Base-by-base conservation (phyloP, 1,140 invertebrate species). In the Euwallacea fornicatus region DNA sequence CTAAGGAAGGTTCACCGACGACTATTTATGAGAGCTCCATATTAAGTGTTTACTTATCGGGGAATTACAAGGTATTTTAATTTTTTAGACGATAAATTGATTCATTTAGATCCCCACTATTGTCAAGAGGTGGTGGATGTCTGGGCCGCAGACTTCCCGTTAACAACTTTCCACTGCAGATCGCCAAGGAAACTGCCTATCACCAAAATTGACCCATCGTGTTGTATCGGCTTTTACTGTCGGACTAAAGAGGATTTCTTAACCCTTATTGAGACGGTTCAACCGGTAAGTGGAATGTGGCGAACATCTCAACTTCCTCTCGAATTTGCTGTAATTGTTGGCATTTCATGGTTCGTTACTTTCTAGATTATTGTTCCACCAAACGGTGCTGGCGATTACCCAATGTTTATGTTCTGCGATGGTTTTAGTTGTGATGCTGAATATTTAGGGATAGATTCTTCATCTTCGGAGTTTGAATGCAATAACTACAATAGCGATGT, bases 41-140 rank as follows among this genome's bases (percentile, higher is more conserved):
- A 2, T 33, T 33, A 33, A 1, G 21, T 33, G 4, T 33, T 33
- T 33, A 2, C 21, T 33, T 33, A 33, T 33, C 21, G 4, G 4
- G 21, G 4, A 33, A 33, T 33, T 33, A 33, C 21, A 33, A 33
- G 21, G 21, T 33, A 4, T 33, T 33, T 33, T 33, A 33, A 50
- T 50, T 50, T 63, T 81, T 33, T 56, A 88, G 93, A 95, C 81
- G 92, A 96, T 77, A 93, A 93, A 82, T 82, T 97, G 55, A 94
- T 97, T 76, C 93, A 95, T 81, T 81, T 97, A 69, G 95, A 97
- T 84, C 95, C 95, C 9, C 95, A 97, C 82, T 94, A 95, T 76
- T 95, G 93, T 78, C 95, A 97, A 82, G 92, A 96, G 81, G 89
- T 90, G 77, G 91, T 96, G 8, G 91, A 95, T 82, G 90, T 93